Evolutionary conservation across 2,113 vertebrate genomes (phyloP), one percentile per base, ranked within the genome.

Genomic region (Silurus asotus): DNA sequence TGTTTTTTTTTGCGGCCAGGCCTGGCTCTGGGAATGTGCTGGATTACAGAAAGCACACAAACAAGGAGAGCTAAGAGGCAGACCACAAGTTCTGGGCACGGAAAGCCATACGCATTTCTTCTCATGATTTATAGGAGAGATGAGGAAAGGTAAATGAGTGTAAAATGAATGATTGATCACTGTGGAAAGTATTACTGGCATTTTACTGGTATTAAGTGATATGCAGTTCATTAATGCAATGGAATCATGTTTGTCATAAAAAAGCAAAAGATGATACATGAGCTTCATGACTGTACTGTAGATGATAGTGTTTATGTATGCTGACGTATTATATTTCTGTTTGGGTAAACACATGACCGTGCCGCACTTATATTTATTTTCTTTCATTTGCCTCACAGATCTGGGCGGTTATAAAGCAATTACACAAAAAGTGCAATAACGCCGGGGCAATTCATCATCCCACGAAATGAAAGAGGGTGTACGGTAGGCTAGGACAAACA

Each of bases 1-100:
- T 87, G 67, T 87, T 87, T 70, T 76, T 37, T 83, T 65, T 87
- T 87, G 86, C 51, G 72, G 86, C 56, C 70, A 74, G 81, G 70
- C 61, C 70, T 65, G 53, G 80, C 86, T 83, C 80, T 62, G 72
- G 86, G 70, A 87, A 87, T 87, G 86, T 87, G 86, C 86, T 77
- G 80, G 59, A 87, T 87, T 82, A 82, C 59, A 83, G 28, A 86
- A 86, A 86, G 64, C 49, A 81, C 81, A 77, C 70, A 87, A 87
- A 87, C 86, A 87, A n/a, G 56, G 8, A 64, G 15, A 25, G 59
- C 75, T 87, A 77, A 59, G 58, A 58, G 49, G 58, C 59, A 58
- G 70, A 82, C 80, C 80, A 67, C 85, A 87, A 76, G 80, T 56
- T 64, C 70, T 83, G 85, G 58, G 79, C 79, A 77, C 65, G 28